phyloP scores from a whole-genome alignment of 23 tunicate species.

The Styela plicata region DNA sequence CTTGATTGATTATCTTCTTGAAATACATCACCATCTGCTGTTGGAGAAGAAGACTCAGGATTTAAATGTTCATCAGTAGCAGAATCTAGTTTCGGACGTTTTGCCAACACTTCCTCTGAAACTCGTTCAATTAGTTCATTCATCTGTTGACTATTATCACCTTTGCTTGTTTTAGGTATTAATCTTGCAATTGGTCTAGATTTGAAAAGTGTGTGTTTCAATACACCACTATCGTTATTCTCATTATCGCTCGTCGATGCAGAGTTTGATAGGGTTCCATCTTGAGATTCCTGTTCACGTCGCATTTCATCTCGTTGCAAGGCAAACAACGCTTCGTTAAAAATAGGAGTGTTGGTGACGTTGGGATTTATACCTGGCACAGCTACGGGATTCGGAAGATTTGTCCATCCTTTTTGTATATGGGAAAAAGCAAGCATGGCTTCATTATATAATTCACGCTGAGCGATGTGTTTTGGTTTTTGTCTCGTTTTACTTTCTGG shows the following conservation, averaged over 20 bases:
- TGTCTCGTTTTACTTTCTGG: slow-evolving; percentile 9
- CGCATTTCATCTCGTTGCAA: background rate
- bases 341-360: background rate
- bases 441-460: background rate
- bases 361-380: background rate
- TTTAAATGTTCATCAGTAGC: background rate
- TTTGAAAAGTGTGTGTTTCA: background rate
- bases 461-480: background rate
- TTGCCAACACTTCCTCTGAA: background rate
- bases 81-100: background rate
- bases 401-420: background rate
- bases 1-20: too few species aligned
- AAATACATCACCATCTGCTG: too few species aligned
- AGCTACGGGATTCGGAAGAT: background rate
- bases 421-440: background rate
- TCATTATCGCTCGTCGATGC: background rate
- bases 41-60: too few species aligned
- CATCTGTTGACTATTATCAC: background rate
- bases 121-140: background rate
- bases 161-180: background rate
- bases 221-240: background rate
- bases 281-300: background rate
- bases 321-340: background rate
- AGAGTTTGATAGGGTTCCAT: background rate
- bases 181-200: background rate